Percentiles rank a stretch among this genome's conserved stretches.
phyloP scores from a whole-genome alignment of 1,140 invertebrate species.

The Mizuhopecten yessoensis region DNA sequence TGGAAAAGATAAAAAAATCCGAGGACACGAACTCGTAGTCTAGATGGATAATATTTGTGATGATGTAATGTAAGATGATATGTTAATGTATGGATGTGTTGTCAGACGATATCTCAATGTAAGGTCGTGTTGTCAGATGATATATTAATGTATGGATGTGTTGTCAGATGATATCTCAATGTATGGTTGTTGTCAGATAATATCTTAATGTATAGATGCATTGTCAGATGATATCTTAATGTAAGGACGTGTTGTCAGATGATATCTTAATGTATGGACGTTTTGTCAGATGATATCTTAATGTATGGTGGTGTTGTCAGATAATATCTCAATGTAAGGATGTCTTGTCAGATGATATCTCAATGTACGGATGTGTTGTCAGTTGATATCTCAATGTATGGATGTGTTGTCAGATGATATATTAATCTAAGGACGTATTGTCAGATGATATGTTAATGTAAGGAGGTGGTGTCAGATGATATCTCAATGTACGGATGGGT shows the following conservation, averaged over 20 bases:
- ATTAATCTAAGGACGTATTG: background rate
- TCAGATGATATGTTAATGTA: background rate
- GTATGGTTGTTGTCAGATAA: background rate
- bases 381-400: background rate
- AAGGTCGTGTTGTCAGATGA: background rate
- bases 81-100: background rate
- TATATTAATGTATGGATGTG: background rate
- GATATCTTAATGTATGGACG: background rate
- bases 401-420: background rate
- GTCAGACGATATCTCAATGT: no score
- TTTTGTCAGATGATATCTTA: background rate
- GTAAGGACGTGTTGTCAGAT: background rate
- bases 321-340: background rate
- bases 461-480: background rate
- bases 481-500: background rate
- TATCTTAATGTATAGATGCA: background rate
- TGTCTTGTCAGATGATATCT: background rate
- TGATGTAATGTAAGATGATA: background rate
- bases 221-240: background rate
- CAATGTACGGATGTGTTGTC: background rate
- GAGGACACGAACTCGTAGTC: background rate
- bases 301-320: background rate
- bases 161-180: background rate
- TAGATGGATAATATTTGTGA: background rate
- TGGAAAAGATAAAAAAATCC: conserved; percentile 10